Percentiles rank a stretch among this genome's conserved stretches.
phyloP scores from a whole-genome alignment of 2,113 vertebrate genomes.

The Tylochromis polylepis region DNA sequence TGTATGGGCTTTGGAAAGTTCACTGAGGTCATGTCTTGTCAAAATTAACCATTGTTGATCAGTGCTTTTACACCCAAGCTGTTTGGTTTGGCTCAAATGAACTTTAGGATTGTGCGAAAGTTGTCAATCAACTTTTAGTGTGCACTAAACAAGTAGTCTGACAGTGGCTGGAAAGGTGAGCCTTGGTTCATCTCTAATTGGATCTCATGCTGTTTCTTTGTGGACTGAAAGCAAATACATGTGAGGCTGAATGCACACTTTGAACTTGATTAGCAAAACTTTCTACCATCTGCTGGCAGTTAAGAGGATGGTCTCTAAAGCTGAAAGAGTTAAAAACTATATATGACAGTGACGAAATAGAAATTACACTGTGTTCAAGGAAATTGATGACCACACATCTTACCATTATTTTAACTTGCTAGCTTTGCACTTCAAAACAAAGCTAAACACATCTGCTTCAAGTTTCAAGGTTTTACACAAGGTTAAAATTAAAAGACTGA shows the following conservation, averaged over 20 bases:
- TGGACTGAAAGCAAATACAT: neutral
- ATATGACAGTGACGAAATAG: neutral
- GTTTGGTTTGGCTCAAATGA: neutral
- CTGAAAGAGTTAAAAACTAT: neutral
- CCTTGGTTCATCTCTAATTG: neutral
- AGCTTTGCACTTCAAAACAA: too few relatives aligned
- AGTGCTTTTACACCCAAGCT: neutral
- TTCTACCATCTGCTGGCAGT: too few relatives aligned
- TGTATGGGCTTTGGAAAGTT: neutral
- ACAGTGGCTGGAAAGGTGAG: neutral
- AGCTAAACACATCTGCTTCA: neutral
- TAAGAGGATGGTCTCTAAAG: neutral
- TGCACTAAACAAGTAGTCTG: neutral
- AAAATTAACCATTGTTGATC: neutral
- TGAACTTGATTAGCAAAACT: neutral
- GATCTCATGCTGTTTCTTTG: neutral
- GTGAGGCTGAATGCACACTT: neutral
- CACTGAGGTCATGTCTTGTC: neutral
- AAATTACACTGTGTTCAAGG: neutral
- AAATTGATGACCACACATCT: too few relatives aligned
- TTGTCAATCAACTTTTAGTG: neutral
- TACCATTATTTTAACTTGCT: too few relatives aligned
- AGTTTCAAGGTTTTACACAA: neutral
- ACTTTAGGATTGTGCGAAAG: neutral
- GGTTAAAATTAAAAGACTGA: neutral